Conservation (phyloP, 2,797 vertebrate species). For the Phoebastria nigripes region DNA sequence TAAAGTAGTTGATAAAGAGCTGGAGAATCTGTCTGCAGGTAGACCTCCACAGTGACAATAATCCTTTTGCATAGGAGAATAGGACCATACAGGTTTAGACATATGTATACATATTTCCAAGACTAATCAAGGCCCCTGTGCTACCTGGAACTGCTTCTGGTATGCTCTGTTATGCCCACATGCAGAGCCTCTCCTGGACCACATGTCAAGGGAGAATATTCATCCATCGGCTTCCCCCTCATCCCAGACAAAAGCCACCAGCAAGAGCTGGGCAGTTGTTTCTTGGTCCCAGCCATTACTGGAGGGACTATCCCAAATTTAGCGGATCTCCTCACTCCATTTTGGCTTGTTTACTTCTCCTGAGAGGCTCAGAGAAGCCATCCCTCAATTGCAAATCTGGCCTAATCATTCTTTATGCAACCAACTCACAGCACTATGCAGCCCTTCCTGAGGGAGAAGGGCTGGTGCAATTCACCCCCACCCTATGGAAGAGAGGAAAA, state of each 20-base stretch:
- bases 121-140: background rate
- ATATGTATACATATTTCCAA: background rate
- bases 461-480: background rate
- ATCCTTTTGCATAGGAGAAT: background rate
- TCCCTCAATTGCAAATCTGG: background rate
- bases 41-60: background rate
- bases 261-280: background rate
- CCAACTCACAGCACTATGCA: background rate
- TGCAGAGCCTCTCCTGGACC: background rate
- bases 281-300: background rate
- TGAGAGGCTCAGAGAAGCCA: background rate
- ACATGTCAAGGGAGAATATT: background rate
- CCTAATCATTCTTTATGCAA: background rate
- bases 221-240: background rate
- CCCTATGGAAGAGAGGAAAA: background rate
- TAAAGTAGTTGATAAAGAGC: slow-evolving; percentile 9
- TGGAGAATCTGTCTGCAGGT: background rate
- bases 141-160: background rate
- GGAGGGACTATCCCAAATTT: background rate
- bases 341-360: background rate
- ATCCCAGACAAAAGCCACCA: background rate
- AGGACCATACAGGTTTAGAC: background rate
- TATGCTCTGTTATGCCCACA: background rate
- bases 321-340: background rate
- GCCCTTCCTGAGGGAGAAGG: background rate